Percentiles rank a stretch among this genome's conserved stretches.
phyloP scores from a whole-genome alignment of 2,888 invertebrate species.

The Andrena flavipes region DNA sequence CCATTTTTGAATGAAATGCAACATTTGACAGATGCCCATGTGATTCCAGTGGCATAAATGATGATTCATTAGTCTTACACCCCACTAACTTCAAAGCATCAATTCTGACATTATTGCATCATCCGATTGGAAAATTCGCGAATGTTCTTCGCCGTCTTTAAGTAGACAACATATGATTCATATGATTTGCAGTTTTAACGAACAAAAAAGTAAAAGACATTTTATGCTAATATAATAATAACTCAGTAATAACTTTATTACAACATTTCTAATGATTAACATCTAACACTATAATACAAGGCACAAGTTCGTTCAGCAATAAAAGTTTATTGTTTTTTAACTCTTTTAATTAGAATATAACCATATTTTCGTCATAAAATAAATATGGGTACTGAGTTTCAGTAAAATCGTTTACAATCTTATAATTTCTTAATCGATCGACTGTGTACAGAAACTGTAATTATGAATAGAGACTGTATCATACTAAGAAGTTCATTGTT shows the following conservation, averaged over 20 bases:
- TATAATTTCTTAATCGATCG: no score
- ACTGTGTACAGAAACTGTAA: no score
- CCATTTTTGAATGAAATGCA: slow-evolving; percentile 76
- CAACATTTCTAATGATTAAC: no score
- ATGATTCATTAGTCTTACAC: slow-evolving; percentile 61
- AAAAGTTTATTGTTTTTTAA: no score
- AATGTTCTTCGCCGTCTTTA: neutral
- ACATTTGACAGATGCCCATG: slow-evolving; percentile 66
- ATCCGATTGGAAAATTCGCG: neutral
- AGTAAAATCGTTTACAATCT: no score
- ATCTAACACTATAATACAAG: no score
- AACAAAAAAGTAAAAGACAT: neutral
- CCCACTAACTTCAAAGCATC: slow-evolving; percentile 13
- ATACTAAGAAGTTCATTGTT: no score
- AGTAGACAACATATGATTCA: neutral
- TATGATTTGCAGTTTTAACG: neutral
- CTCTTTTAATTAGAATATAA: no score
- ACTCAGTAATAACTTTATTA: no score
- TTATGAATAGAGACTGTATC: no score
- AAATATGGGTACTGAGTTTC: neutral
- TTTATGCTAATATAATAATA: neutral
- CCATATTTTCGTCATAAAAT: neutral
- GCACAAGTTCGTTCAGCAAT: no score
- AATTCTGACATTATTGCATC: slow-evolving; percentile 33
- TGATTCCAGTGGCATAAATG: slow-evolving; percentile 34